phyloP scores from a whole-genome alignment of 2,797 vertebrate species.

The Heterohyrax brucei region DNA sequence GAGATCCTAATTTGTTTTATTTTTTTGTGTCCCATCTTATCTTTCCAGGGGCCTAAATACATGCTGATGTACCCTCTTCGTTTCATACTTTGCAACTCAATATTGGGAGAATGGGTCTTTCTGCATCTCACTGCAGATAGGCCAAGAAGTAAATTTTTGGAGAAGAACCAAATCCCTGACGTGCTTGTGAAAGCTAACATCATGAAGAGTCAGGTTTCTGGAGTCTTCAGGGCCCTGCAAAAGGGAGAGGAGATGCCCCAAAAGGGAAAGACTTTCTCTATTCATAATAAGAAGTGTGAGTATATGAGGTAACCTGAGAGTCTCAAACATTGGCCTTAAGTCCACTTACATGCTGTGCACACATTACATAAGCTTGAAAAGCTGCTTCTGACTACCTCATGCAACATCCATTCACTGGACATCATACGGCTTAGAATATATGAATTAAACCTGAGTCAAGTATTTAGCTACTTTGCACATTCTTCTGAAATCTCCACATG shows the following conservation, averaged over 20 bases:
- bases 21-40: neutral
- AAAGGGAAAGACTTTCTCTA: neutral
- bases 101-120: constrained; percentile 5
- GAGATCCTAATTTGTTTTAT: neutral
- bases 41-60: neutral
- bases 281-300: neutral
- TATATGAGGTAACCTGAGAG: neutral
- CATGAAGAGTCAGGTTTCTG: neutral
- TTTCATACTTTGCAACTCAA: neutral
- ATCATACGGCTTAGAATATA: neutral
- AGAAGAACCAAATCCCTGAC: neutral
- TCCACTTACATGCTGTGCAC: neutral
- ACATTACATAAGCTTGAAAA: constrained; percentile 36
- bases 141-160: constrained; percentile 5
- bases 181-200: neutral
- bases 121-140: neutral
- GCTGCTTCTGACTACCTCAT: neutral
- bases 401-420: neutral
- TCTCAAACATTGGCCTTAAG: neutral
- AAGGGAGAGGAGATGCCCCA: neutral
- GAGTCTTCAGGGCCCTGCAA: neutral
- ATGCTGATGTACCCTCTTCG: neutral
- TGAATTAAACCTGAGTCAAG: neutral
- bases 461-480: neutral
- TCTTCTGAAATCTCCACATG: neutral